Base-by-base conservation (phyloP, 1,140 invertebrate species). In the Nylanderia fulva region DNA sequence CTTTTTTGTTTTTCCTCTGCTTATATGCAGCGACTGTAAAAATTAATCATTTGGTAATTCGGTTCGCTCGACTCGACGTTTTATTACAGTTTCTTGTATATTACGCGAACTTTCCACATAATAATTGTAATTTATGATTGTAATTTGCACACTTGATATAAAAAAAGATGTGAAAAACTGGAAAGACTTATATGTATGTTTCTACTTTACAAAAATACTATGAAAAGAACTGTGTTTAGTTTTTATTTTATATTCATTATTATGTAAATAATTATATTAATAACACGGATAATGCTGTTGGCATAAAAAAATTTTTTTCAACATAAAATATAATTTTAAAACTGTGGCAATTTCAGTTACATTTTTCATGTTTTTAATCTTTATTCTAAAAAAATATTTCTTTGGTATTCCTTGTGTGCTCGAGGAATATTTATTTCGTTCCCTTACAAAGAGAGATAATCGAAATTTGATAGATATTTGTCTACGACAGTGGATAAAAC, bases 261-360 rank as follows among this genome's bases (percentile, higher is more conserved):
- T n/a, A n/a, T n/a, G n/a, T n/a, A 56, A 72, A 72, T 72, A 58
- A 72, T 72, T 58, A 36, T 33, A 56, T 72, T 72, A 72, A 56
- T 72, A n/a, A n/a, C 52, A 21, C 9, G 27, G 1, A 71, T 27
- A 56, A 21, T 56, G 42, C 69, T 56, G 29, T 15, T n/a, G 2
- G 5, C n/a, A 56, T 9, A 21, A 24, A 72, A n/a, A 27, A 54
- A 11, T 2, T 0, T 39, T 72, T 15, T 9, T 24, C 24, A 13
- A n/a, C 9, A 9, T 2, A 24, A 56, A 6, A 11, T n/a, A 54
- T 36, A 72, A 18, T 72, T 72, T 54, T 29, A 36, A 27, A 71
- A 33, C 29, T 72, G 21, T 48, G 15, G 9, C 11, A 11, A 9
- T 64, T 27, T 11, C 18, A 71, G 11, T 0, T 36, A 18, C 18